Evolutionary conservation across 2,113 vertebrate species (phyloP).

Genomic region (Psammodynastes pulverulentus): DNA sequence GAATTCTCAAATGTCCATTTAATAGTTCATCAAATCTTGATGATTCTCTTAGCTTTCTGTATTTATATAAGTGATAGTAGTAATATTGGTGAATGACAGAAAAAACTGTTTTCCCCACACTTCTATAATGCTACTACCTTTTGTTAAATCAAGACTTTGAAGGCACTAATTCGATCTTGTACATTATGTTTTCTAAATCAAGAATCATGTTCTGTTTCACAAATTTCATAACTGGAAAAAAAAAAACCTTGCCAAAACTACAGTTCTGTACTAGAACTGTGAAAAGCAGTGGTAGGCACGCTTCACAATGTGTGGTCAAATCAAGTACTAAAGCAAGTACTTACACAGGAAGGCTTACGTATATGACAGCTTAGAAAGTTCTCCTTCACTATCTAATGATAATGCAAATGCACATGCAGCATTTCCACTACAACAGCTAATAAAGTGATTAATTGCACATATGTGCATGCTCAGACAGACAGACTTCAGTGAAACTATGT

Average conservation of each 20-base stretch:
- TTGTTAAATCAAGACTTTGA: neutral
- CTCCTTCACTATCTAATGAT: neutral
- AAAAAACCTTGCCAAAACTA: neutral
- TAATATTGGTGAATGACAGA: neutral
- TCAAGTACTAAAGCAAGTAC: neutral
- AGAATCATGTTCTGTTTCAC: neutral
- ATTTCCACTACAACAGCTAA: neutral
- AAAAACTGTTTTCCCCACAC: neutral
- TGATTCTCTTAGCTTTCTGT: neutral
- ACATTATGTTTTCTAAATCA: neutral
- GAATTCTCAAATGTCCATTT: neutral
- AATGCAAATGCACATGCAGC: neutral
- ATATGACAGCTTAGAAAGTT: neutral
- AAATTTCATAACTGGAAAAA: neutral
- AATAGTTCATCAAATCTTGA: neutral
- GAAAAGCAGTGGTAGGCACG: neutral
- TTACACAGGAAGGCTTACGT: neutral
- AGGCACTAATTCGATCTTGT: neutral
- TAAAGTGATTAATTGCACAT: neutral
- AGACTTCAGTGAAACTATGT: neutral
- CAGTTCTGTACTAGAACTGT: neutral
- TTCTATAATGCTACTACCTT: neutral
- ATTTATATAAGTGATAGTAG: neutral
- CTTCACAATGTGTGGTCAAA: neutral
- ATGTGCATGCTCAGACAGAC: neutral